These are phyloP conservation scores for Tolypeutes matacus DNA, from an alignment of 2,797 vertebrate species.

Conservation along the genomic window DNA sequence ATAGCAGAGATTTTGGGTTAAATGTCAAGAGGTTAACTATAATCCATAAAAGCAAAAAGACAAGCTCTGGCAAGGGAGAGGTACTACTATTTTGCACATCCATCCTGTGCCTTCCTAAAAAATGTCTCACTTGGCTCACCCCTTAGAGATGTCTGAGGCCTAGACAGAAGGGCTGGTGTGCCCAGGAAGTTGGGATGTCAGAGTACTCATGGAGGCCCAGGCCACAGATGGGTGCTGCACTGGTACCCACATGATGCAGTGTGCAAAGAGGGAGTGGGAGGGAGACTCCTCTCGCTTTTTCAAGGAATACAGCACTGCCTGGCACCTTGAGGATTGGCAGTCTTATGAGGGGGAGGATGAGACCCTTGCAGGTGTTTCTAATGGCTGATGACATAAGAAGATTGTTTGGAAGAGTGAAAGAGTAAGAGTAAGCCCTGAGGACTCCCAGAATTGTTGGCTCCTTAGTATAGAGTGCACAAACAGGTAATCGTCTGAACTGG, in stretches of 20 bases:
- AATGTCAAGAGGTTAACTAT: not conserved
- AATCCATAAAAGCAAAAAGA: not conserved
- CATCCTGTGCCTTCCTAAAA: not conserved
- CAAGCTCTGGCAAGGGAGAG: not conserved
- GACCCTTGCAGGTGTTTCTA: not conserved
- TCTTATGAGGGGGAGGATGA: not conserved
- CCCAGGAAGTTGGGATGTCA: not conserved
- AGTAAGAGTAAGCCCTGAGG: not conserved
- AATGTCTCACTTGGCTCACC: not conserved
- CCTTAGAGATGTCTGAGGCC: not conserved
- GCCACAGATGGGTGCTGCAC: not conserved
- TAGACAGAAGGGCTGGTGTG: not conserved
- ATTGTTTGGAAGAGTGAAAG: not conserved
- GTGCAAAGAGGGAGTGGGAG: not conserved
- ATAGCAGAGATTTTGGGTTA: not conserved
- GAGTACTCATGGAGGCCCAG: not conserved
- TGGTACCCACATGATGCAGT: not conserved
- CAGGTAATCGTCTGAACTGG: not conserved
- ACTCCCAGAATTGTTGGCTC: not conserved
- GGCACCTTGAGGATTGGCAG: not conserved
- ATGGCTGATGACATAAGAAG: not conserved
- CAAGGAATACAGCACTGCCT: not conserved
- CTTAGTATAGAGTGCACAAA: not conserved
- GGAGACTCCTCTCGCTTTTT: not conserved
- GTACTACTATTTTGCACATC: not conserved